Base-by-base conservation (phyloP, 2,113 vertebrate species). In the Sigmodon hispidus region DNA sequence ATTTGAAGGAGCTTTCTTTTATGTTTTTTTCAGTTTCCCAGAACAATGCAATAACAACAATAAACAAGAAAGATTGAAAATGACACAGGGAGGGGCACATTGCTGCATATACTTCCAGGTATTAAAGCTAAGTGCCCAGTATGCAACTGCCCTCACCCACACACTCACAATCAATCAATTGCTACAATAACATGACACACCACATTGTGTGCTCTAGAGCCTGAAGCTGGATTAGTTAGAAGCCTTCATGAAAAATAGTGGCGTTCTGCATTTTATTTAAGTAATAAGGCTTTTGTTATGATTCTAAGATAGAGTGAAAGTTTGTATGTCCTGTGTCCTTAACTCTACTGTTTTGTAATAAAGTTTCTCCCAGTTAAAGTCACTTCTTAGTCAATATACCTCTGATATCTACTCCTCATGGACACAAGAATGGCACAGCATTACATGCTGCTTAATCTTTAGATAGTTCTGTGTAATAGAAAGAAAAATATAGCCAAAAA, bases 401-500 rank as follows among this genome's bases (percentile, higher is more conserved):
- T n/a, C 8, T 50, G 3, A 5, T 31, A 15, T 7, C 17, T 63
- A 19, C 34, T 5, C n/a, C 21, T 31, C 24, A 3, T 10, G 24
- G 19, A 22, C 7, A 15, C 2, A 24, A 77, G 16, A 57, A 19
- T 11, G 9, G 43, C n/a, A 22, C 17, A 40, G 12, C 15, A 15
- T 11, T 48, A 26, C 8, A 13, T 59, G 34, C 50, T 4, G 45
- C 19, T n/a, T n/a, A 61, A 2, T 50, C 19, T 2, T 83, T 31
- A 81, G 3, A 19, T 4, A 72, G 43, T 1, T 17, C 5, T 29
- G 48, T 61, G 5, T 26, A 36, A 76, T 65, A 15, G 4, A 0
- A 83, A 40, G 59, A 89, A 69, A 48, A 21, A 1, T 11, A 57
- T 1, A 15, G 0, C 24, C n/a, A 43, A 4, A 0, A 1, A 13